These are phyloP conservation scores for Hypocryptadius cinnamomeus DNA, from an alignment of 2,113 vertebrate species.

Conservation along the genomic window DNA sequence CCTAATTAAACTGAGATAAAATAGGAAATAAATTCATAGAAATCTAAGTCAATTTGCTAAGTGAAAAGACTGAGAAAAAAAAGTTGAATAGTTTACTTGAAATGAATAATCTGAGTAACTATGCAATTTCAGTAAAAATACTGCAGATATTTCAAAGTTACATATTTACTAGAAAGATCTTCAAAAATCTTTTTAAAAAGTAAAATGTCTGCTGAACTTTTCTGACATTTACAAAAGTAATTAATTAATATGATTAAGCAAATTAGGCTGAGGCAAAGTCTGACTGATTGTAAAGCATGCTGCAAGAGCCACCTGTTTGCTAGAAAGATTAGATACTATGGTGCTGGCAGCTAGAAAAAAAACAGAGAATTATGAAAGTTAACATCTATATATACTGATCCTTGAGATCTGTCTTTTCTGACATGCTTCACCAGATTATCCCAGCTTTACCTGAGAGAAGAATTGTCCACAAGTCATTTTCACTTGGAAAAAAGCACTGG, in stretches of 20 bases:
- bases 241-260: constrained; percentile 70
- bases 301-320: constrained; percentile 67
- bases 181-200: constrained; percentile 39
- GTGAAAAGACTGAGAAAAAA: neutral
- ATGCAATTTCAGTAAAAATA: neutral
- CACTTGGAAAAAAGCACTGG: neutral
- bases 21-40: neutral
- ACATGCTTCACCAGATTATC: neutral
- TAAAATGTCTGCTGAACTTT: constrained; percentile 61
- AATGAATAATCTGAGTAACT: neutral
- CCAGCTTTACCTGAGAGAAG: neutral
- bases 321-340: constrained; percentile 48
- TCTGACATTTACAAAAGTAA: constrained; percentile 68
- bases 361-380: constrained; percentile 11
- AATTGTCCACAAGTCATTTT: neutral
- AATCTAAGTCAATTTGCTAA: neutral
- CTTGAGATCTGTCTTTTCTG: neutral
- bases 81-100: neutral
- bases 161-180: constrained; percentile 48
- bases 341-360: constrained; percentile 47
- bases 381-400: neutral
- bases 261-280: constrained; percentile 61
- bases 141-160: constrained; percentile 43
- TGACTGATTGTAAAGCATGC: constrained; percentile 64
- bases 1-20: neutral